These are phyloP conservation scores for Hypomecis punctinalis DNA, from an alignment of 2,888 invertebrate genomes.

Conservation along the genomic window DNA sequence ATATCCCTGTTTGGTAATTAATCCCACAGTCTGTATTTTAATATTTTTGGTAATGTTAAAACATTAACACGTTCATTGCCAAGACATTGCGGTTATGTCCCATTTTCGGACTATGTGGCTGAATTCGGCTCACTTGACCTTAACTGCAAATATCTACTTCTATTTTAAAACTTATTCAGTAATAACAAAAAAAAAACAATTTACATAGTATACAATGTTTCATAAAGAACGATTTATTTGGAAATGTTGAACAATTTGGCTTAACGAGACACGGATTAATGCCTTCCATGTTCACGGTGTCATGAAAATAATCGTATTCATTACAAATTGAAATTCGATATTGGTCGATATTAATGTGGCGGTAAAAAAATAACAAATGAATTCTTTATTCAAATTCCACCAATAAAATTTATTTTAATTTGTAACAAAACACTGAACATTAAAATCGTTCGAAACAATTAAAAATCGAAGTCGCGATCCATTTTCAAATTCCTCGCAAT, in stretches of 20 bases:
- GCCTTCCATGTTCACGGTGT: constrained; percentile 5
- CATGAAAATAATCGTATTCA: constrained; percentile 24
- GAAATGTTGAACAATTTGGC: not conserved
- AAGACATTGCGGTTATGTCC: too few relatives aligned
- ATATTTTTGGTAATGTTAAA: too few relatives aligned
- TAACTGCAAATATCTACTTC: too few relatives aligned
- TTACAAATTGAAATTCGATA: constrained; percentile 37
- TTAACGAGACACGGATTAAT: constrained; percentile 22
- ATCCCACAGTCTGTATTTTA: too few relatives aligned
- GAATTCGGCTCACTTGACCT: too few relatives aligned
- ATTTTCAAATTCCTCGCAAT: constrained; percentile 72
- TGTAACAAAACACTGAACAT: constrained; percentile 62
- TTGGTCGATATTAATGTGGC: constrained; percentile 37
- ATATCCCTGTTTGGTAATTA: too few relatives aligned
- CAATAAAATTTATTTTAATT: constrained; percentile 58
- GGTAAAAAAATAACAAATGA: constrained; percentile 32
- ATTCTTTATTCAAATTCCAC: constrained; percentile 55
- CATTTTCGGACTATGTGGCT: too few relatives aligned
- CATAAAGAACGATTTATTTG: not conserved
- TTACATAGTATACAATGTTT: not conserved
- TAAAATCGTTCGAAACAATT: constrained; percentile 75
- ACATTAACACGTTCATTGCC: too few relatives aligned
- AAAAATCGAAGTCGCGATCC: constrained; percentile 72
- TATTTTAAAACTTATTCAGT: too few relatives aligned
- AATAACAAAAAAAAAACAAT: too few relatives aligned